These are phyloP conservation scores for Philopedon plagiatum DNA, from an alignment of 2,888 invertebrate species.

Conservation along the genomic window DNA sequence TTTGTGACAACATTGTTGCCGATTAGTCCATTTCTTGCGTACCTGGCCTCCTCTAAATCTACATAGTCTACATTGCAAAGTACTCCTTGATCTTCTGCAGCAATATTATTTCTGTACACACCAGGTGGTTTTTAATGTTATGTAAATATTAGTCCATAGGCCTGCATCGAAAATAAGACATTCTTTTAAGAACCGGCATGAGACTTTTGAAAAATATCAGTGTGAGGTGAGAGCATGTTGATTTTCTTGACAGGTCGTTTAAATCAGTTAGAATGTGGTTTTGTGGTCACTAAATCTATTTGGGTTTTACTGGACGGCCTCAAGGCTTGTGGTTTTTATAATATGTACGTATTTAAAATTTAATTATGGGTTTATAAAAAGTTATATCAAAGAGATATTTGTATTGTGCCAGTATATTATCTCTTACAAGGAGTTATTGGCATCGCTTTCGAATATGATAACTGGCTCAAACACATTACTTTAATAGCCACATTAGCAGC, in stretches of 20 bases:
- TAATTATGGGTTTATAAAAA: too few species aligned
- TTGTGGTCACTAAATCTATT: not conserved
- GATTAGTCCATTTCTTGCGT: not conserved
- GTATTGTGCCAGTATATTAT: too few species aligned
- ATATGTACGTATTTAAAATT: too few species aligned
- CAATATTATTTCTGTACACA: not conserved
- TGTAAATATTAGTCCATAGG: constrained; percentile 1
- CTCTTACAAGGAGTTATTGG: too few species aligned
- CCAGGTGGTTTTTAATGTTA: constrained; percentile 1
- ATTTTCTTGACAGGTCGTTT: constrained; percentile 1
- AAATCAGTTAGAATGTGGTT: not conserved
- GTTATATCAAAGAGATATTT: too few species aligned
- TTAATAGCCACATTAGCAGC: too few species aligned
- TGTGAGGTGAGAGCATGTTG: constrained; percentile 1
- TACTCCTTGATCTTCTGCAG: not conserved
- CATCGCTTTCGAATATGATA: too few species aligned
- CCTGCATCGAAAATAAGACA: not conserved
- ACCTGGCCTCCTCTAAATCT: not conserved
- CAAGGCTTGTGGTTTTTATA: too few species aligned
- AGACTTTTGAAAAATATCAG: not conserved
- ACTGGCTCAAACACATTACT: too few species aligned
- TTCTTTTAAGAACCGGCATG: not conserved
- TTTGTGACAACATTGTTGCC: not conserved
- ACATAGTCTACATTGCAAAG: not conserved
- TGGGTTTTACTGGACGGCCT: not conserved